Base-by-base conservation (phyloP, 2,113 vertebrate genomes). In the Odobenus rosmarus region DNA sequence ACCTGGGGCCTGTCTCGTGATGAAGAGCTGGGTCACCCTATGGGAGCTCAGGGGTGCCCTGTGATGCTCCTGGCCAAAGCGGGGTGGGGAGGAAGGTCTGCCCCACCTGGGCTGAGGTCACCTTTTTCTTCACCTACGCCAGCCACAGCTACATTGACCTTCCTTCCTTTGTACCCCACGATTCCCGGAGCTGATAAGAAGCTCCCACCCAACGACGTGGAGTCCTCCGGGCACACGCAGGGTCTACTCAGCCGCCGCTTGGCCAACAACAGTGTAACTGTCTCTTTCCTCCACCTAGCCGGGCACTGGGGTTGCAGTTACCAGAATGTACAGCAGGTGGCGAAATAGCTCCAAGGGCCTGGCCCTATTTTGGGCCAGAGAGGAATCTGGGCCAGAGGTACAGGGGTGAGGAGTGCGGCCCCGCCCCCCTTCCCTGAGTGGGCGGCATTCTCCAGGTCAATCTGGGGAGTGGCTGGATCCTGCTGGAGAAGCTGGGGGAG, bases 261-360 rank as follows among this genome's bases (percentile, higher is more conserved):
- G 49, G 96, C 14, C 86, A 85, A 24, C 61, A 57, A 46, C 3
- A 24, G 11, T 62, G 88, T 42, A 46, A 87, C 9, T 23, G 59
- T 19, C 21, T n/a, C n/a, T 36, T 59, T 88, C 39, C 87, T 72
- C 39, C 79, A 57, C 46, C 12, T 28, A 55, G 51, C 31, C 0
- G 0, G 71, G 67, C 14, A 4, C 51, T 7, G 39, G 19, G 28
- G 19, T 9, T 97, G 97, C 90, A 96, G 62, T 96, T 95, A 92
- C 86, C 39, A 80, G 4, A 81, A 10, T 90, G 88, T 64, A 95
- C 93, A 86, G 93, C 93, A 98, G 98, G 91, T 88, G 93, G 98
- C 95, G 84, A 88, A 84, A 90, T 28, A 97, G 69, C 93, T 62
- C 93, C 91, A 96, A 92, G 74, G 53, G 86, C 42, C 77, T 42